Conservation (phyloP, 2,797 vertebrate genomes). For the Argya squamiceps region DNA sequence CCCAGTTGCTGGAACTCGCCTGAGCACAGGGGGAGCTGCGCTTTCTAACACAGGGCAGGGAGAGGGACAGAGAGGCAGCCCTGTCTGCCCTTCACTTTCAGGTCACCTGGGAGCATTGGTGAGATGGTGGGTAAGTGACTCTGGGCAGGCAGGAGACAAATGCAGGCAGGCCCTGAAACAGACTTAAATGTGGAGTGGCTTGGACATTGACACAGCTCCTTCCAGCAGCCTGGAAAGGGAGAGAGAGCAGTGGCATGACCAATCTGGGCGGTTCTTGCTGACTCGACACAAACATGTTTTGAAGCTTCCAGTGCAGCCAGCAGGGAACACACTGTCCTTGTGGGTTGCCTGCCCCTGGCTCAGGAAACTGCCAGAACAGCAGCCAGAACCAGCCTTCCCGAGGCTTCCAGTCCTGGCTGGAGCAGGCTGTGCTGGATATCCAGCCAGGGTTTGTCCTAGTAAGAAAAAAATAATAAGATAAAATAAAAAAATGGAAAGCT, state of each 20-base stretch:
- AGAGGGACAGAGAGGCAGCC: background rate
- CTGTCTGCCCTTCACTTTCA: background rate
- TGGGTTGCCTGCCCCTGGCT: background rate
- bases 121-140: background rate
- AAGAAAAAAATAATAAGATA: background rate
- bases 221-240: background rate
- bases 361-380: background rate
- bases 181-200: background rate
- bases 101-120: background rate
- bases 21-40: background rate
- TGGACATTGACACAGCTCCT: conserved; percentile 5
- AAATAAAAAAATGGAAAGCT: background rate
- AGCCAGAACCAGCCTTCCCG: background rate
- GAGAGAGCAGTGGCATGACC: background rate
- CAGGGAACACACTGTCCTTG: conserved; percentile 54
- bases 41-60: accelerated
- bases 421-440: background rate
- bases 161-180: background rate
- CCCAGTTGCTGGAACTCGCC: accelerated
- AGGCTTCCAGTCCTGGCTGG: accelerated
- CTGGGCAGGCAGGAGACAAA: background rate
- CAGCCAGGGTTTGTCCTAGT: background rate
- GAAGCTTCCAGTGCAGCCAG: background rate
- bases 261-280: background rate
- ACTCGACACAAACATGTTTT: conserved; percentile 67